These are phyloP conservation scores for Tarsius wallacei DNA, from an alignment of 2,797 vertebrate species.

Conservation along the genomic window DNA sequence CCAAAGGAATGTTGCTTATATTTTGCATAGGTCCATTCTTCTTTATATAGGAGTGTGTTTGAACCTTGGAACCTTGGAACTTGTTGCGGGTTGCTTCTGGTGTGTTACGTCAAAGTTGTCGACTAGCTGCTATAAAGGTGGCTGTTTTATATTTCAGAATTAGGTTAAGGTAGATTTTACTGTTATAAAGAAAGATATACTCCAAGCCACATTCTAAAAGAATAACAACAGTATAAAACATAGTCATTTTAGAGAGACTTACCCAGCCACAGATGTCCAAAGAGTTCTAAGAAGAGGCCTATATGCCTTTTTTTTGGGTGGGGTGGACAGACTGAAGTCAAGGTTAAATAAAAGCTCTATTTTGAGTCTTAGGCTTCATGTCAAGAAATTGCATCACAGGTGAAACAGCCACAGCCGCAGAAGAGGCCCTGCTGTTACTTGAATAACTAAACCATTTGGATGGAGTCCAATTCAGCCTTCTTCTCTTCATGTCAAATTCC, in stretches of 20 bases:
- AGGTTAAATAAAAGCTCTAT: slow-evolving; percentile 9
- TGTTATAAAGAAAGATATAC: neutral
- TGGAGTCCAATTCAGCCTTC: neutral
- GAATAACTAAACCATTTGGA: neutral
- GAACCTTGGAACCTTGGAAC: slow-evolving; percentile 21
- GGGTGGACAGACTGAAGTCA: neutral
- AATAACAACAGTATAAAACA: neutral
- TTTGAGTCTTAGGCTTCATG: neutral
- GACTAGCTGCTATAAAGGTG: neutral
- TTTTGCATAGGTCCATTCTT: neutral
- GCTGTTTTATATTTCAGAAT: neutral
- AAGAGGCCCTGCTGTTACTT: neutral
- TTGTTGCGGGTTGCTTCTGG: neutral
- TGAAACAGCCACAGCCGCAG: neutral
- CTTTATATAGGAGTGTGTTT: neutral
- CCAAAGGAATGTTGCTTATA: neutral
- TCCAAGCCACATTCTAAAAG: neutral
- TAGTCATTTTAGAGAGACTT: neutral
- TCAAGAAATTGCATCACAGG: neutral
- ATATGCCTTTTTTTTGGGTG: neutral
- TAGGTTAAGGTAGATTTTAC: neutral
- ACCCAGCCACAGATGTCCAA: neutral
- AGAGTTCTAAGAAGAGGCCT: neutral
- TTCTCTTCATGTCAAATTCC: neutral
- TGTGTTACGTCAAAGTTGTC: neutral